Percentiles rank a stretch among this genome's conserved stretches.
Evolutionary conservation across 2,888 invertebrate species (phyloP).

Genomic region (Microplitis deprimator): DNA sequence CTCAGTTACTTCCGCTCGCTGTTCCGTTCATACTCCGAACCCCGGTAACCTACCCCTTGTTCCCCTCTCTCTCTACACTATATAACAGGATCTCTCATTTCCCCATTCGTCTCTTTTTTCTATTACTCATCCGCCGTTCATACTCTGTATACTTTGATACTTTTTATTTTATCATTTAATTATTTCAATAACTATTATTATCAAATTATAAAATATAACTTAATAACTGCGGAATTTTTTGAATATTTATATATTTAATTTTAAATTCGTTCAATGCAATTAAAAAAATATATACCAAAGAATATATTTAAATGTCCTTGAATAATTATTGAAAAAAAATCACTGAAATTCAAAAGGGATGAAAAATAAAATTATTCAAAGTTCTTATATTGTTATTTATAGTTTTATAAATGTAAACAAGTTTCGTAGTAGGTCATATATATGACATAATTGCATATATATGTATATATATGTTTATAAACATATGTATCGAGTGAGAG

Average conservation of each 20-base stretch:
- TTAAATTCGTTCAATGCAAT: no score
- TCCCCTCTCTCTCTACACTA: not conserved
- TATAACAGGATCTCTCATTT: slow-evolving; percentile 16
- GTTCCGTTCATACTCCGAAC: slow-evolving; percentile 61
- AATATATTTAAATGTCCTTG: no score
- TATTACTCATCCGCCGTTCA: slow-evolving; percentile 33
- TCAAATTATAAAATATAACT: no score
- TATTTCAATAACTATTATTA: not conserved
- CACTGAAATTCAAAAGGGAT: no score
- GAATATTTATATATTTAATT: no score
- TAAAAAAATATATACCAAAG: no score
- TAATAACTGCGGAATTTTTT: no score
- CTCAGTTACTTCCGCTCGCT: slow-evolving; percentile 61
- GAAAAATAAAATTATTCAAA: no score
- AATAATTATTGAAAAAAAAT: no score
- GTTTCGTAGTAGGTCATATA: not conserved
- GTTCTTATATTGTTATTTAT: not conserved
- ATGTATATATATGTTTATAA: not conserved
- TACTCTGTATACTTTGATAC: not conserved
- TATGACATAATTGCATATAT: not conserved
- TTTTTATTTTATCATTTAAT: not conserved
- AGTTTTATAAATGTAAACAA: not conserved
- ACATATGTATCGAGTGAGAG: not conserved
- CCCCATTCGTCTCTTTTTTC: slow-evolving; percentile 35
- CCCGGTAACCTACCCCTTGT: not conserved